A percentile compares a stretch with the other conserved stretches of the same genome.
These are phyloP conservation scores for Syngnathus acus DNA, from an alignment of 2,797 vertebrate genomes.

Conservation along the genomic window DNA sequence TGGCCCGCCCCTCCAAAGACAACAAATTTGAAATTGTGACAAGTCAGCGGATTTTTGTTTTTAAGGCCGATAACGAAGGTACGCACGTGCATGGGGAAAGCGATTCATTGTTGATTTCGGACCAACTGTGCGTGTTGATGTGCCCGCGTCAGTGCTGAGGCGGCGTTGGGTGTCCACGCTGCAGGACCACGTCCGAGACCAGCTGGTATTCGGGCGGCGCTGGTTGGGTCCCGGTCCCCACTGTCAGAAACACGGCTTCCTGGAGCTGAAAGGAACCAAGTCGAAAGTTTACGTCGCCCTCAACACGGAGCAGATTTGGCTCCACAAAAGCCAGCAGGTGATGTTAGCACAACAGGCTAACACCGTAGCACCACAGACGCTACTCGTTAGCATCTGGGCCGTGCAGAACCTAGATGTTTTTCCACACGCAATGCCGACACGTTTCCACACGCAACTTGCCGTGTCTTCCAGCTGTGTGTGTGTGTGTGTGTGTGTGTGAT, in stretches of 20 bases:
- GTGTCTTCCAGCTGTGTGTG: not conserved
- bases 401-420: not conserved
- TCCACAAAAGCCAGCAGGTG: constrained; percentile 95
- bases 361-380: no score
- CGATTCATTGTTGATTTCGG: not conserved
- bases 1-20: constrained; percentile 85
- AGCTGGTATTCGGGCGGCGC: constrained; percentile 74
- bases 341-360: not conserved
- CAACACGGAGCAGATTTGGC: constrained; percentile 82
- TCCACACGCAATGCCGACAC: no score
- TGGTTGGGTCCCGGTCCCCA: constrained; percentile 65
- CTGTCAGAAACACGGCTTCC: constrained; percentile 79
- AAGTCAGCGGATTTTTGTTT: constrained; percentile 85
- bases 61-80: constrained; percentile 90
- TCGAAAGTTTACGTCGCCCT: constrained; percentile 84
- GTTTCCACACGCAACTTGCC: not conserved
- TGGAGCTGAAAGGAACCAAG: constrained; percentile 91
- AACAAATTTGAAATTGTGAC: constrained; percentile 96
- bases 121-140: not conserved
- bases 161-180: constrained; percentile 81
- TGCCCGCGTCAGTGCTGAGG: constrained; percentile 68
- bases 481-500: not conserved
- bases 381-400: not conserved
- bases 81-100: not conserved
- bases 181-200: constrained; percentile 82